Percentiles rank a stretch among this genome's conserved stretches.
Evolutionary conservation across 2,888 invertebrate species (phyloP).

Genomic region (Campoletis raptor): DNA sequence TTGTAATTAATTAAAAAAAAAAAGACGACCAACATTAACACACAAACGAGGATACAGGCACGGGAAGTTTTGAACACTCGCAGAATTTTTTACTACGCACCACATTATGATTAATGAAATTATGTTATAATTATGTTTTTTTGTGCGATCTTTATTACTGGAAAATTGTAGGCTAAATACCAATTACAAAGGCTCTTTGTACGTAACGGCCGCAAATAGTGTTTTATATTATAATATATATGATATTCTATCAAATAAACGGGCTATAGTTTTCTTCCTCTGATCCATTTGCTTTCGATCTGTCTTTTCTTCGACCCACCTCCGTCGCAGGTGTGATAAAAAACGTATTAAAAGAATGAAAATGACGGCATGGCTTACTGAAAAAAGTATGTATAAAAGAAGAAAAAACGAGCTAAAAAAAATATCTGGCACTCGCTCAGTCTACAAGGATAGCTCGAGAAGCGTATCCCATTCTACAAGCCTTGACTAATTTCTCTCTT

Average conservation of each 20-base stretch:
- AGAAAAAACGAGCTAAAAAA: conserved; percentile 28
- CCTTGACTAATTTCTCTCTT: conserved; percentile 57
- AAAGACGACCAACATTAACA: background rate
- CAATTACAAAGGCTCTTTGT: conserved; percentile 85
- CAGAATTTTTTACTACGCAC: conserved; percentile 34
- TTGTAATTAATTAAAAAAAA: conserved; percentile 43
- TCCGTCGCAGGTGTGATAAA: conserved; percentile 49
- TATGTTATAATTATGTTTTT: conserved; percentile 47
- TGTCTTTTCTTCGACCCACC: conserved; percentile 37
- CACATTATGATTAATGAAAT: conserved; percentile 31
- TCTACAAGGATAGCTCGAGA: conserved; percentile 52
- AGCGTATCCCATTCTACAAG: conserved; percentile 50
- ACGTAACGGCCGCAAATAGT: conserved; percentile 83
- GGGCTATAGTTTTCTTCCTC: conserved; percentile 79
- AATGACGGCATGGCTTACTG: conserved; percentile 16
- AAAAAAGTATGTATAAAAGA: conserved; percentile 42
- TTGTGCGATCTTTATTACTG: conserved; percentile 81
- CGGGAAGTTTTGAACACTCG: background rate
- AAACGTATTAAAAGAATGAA: conserved; percentile 36
- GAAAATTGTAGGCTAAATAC: conserved; percentile 83
- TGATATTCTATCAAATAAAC: conserved; percentile 83
- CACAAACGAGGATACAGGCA: background rate
- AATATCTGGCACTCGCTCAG: conserved; percentile 57
- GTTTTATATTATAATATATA: conserved; percentile 82
- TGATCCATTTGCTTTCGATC: conserved; percentile 65